Evolutionary conservation across 2,113 vertebrate species (phyloP).

Genomic region (Stercorarius parasiticus): DNA sequence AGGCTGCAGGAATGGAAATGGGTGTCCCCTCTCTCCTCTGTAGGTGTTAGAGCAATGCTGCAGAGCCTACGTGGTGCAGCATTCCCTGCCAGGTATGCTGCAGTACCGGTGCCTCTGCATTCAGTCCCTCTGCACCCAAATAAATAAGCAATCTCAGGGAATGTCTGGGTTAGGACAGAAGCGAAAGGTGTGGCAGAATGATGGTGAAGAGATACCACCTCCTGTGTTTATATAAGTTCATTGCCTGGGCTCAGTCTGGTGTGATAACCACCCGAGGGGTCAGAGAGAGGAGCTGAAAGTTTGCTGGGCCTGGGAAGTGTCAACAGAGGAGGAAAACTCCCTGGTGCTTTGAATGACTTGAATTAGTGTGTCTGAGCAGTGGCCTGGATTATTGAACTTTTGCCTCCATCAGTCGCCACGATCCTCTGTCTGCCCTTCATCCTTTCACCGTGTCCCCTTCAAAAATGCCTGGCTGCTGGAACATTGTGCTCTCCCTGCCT

Average conservation of each 20-base stretch:
- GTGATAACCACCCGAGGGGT: background rate
- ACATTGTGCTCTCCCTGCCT: background rate
- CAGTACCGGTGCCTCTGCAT: slow-evolving; percentile 19
- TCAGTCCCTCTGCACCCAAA: background rate
- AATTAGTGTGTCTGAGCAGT: background rate
- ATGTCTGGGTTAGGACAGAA: background rate
- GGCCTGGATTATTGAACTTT: background rate
- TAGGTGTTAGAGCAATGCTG: background rate
- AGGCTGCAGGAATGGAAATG: background rate
- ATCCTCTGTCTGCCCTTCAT: background rate
- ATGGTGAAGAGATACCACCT: background rate
- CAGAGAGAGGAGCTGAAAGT: background rate
- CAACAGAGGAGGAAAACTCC: background rate
- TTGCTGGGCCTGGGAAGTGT: background rate
- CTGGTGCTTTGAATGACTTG: background rate
- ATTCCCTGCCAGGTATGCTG: slow-evolving; percentile 34
- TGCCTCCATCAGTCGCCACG: accelerated
- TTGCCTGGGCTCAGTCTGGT: background rate
- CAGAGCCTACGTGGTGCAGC: background rate
- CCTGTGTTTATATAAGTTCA: background rate
- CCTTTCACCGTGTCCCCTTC: background rate
- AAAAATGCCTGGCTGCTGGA: background rate
- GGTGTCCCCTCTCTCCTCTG: background rate
- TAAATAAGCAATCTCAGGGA: background rate
- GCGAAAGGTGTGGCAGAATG: background rate